These are phyloP conservation scores for Cassiopea xamachana DNA, from an alignment of 30 jellyfish, hydroid and myxozoan species.

Conservation along the genomic window DNA sequence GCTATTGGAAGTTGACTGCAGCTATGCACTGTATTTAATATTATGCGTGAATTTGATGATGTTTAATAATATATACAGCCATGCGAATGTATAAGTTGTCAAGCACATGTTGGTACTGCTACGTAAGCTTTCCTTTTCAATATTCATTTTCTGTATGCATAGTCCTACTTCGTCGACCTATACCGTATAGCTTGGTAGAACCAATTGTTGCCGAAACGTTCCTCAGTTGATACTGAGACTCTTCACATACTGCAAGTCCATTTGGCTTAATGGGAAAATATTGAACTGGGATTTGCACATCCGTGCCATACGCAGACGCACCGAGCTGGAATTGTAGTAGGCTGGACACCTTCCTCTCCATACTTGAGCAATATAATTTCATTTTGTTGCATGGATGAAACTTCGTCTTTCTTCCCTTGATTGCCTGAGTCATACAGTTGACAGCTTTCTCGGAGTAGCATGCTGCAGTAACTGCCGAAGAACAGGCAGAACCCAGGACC, in stretches of 20 bases:
- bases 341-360: constrained; percentile 19
- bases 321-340: constrained; percentile 21
- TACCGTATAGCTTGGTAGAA: background rate
- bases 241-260: background rate
- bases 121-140: too few species aligned
- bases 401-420: constrained; percentile 1
- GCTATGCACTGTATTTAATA: too few species aligned
- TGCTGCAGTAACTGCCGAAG: constrained; percentile 2
- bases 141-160: too few species aligned
- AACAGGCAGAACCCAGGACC: constrained; percentile 32
- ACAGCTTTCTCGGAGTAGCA: constrained; percentile 18
- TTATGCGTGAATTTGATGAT: too few species aligned
- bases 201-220: background rate
- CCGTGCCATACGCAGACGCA: constrained; percentile 16
- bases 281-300: background rate
- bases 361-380: background rate
- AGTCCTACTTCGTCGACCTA: too few species aligned
- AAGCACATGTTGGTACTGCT: too few species aligned
- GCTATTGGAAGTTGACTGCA: too few species aligned
- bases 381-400: constrained; percentile 38
- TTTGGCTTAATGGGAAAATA: background rate
- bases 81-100: too few species aligned
- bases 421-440: constrained; percentile 19
- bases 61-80: too few species aligned
- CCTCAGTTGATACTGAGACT: background rate